phyloP scores from a whole-genome alignment of 1,140 invertebrate genomes.

The Eueides isabella region DNA sequence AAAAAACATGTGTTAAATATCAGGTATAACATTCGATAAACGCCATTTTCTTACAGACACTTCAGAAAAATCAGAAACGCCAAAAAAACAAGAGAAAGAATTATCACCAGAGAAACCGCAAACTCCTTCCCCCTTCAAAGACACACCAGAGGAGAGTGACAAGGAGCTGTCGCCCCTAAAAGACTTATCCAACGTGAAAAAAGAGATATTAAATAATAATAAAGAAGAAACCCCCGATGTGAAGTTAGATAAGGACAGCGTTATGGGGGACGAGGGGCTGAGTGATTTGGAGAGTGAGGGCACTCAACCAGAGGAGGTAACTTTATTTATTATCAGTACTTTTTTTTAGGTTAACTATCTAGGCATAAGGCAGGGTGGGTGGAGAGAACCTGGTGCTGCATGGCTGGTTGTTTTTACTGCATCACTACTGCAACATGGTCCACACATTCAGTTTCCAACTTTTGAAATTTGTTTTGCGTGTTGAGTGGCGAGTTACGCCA shows the following conservation, averaged over 20 bases:
- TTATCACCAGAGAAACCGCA: constrained; percentile 56
- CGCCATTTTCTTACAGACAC: constrained; percentile 51
- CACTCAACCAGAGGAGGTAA: constrained; percentile 90
- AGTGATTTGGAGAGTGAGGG: constrained; percentile 94
- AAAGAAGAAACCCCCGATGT: constrained; percentile 69
- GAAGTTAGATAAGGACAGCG: constrained; percentile 76
- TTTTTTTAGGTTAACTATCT: no score
- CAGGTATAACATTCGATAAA: no score
- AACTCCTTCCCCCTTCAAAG: constrained; percentile 74
- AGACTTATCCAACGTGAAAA: constrained; percentile 74
- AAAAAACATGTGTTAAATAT: no score
- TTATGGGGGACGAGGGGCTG: constrained; percentile 76
- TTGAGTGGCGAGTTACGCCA: no score
- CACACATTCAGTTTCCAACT: no score
- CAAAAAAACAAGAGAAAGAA: constrained; percentile 62
- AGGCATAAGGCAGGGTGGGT: no score
- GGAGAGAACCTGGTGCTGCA: no score
- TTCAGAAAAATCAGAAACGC: constrained; percentile 60
- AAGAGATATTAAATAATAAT: constrained; percentile 75
- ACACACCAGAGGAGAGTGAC: constrained; percentile 60
- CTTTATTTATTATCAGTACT: no score
- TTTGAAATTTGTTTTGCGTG: no score
- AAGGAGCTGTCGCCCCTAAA: constrained; percentile 80
- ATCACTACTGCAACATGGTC: no score
- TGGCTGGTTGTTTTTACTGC: no score